A percentile compares a stretch with the other conserved stretches of the same genome.
phyloP scores from a whole-genome alignment of 2,113 vertebrate genomes.

The Carassius carassius region DNA sequence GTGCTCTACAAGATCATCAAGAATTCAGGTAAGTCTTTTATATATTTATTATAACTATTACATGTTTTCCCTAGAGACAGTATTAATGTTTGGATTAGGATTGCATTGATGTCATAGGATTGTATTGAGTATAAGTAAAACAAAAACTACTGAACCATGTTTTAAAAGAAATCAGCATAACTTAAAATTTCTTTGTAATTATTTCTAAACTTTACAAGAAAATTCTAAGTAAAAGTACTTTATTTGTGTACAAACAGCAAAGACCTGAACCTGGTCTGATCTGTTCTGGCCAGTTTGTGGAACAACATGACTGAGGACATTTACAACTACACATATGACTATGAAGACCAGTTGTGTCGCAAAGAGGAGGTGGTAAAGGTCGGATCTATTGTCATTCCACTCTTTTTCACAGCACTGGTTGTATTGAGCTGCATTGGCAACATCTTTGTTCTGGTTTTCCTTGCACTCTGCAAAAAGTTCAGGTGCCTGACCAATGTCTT shows the following conservation, averaged over 20 bases:
- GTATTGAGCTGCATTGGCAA: conserved; percentile 76
- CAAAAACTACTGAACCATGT: not conserved
- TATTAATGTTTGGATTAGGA: not conserved
- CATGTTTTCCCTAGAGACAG: not conserved
- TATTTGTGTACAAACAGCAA: not conserved
- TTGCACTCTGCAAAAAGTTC: conserved; percentile 82
- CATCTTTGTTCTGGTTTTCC: conserved; percentile 82
- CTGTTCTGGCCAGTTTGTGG: not conserved
- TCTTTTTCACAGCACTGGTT: not conserved
- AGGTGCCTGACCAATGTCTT: conserved; percentile 84
- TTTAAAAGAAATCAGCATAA: not conserved
- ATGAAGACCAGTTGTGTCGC: not conserved
- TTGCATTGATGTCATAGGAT: not conserved
- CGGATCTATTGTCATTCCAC: not conserved
- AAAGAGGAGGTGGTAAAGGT: not conserved
- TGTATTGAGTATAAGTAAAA: not conserved
- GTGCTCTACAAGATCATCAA: not conserved
- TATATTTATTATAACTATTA: not conserved
- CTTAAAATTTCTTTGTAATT: not conserved
- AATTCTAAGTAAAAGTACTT: not conserved
- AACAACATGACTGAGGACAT: not conserved
- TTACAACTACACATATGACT: not conserved
- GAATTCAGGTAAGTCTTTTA: not conserved
- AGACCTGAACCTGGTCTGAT: not conserved
- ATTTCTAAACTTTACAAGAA: not conserved